Base-by-base conservation (phyloP, 2,113 vertebrate genomes). In the Peromyscus leucopus region DNA sequence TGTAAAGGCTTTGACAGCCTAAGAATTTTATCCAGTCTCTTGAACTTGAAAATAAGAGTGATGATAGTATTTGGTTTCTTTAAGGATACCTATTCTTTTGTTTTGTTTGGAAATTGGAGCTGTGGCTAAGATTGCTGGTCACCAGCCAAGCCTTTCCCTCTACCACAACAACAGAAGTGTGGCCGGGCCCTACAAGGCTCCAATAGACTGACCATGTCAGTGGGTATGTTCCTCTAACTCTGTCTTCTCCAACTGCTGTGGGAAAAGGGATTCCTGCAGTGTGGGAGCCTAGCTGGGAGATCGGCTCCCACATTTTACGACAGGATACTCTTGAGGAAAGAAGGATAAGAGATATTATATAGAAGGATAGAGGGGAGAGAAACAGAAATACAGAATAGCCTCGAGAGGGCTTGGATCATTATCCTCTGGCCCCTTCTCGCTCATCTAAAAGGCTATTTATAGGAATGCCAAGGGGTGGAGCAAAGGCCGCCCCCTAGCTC, bases 41-140 rank as follows among this genome's bases (percentile, higher is more conserved):
- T 33, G 65, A 63, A 57, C 22, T 93, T 36, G 88, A 96, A 93
- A 91, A 61, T 67, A 55, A 91, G 48, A 80, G 7, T 42, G 67
- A 2, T 57, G 36, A 74, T 9, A 59, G 2, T 59, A 11, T 85
- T 94, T 71, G 61, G 57, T 80, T 94, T 96, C 39, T n/a, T 94
- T 91, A 65, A 91, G 48, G 55, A 57, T 80, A 71, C 1, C 2
- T 75, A 69, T 57, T 55, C 48, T 75, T 91, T 91, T 78, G 0
- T 65, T 55, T 95, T 91, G 7, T 72, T 93, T 39, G 57, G 86
- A 90, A 24, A 42, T 51, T 69, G 8, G n/a, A 91, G 19, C 39
- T 59, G 9, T 61, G 57, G 16, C 57, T 75, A 76, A 75, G 11
- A 31, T 31, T 33, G n/a, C 21, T n/a, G 31, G 36, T 33, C 5